phyloP scores from a whole-genome alignment of 2,797 vertebrate genomes.

The Leptodactylus fallax region DNA sequence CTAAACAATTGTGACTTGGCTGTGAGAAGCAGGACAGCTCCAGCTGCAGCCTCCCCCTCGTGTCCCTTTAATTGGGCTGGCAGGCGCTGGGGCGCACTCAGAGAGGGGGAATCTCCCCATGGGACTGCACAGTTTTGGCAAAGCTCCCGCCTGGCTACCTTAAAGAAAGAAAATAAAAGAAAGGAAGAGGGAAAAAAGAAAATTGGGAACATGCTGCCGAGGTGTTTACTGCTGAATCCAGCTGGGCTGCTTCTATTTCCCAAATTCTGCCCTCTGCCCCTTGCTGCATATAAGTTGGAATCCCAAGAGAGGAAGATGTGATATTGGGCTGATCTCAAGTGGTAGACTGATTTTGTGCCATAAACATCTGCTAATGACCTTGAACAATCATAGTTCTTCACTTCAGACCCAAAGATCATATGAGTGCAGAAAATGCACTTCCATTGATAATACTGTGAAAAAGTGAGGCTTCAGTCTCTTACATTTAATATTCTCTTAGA shows the following conservation, averaged over 20 bases:
- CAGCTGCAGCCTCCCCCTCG: constrained; percentile 88
- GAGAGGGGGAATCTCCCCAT: constrained; percentile 78
- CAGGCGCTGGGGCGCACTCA: constrained; percentile 84
- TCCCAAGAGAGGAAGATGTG: constrained; percentile 48
- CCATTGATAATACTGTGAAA: neutral
- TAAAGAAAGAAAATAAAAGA: constrained; percentile 69
- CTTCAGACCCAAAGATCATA: neutral
- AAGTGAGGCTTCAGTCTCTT: too few species aligned
- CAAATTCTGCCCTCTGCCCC: constrained; percentile 60
- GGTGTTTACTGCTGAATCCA: constrained; percentile 76
- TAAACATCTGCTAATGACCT: constrained; percentile 41
- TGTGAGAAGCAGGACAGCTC: constrained; percentile 90
- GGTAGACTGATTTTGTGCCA: constrained; percentile 28
- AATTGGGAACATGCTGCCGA: constrained; percentile 72
- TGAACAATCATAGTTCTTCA: neutral
- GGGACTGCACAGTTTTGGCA: constrained; percentile 80
- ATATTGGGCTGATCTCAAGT: constrained; percentile 35
- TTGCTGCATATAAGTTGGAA: constrained; percentile 42
- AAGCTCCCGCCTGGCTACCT: constrained; percentile 77
- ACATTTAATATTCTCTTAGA: too few species aligned
- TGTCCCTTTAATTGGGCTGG: constrained; percentile 85
- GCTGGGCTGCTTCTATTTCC: constrained; percentile 66
- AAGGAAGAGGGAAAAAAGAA: constrained; percentile 65
- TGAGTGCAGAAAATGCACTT: neutral
- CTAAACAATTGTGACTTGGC: constrained; percentile 98